Base-by-base conservation (phyloP, 2,888 invertebrate genomes). In the Aphodius sticticus region DNA sequence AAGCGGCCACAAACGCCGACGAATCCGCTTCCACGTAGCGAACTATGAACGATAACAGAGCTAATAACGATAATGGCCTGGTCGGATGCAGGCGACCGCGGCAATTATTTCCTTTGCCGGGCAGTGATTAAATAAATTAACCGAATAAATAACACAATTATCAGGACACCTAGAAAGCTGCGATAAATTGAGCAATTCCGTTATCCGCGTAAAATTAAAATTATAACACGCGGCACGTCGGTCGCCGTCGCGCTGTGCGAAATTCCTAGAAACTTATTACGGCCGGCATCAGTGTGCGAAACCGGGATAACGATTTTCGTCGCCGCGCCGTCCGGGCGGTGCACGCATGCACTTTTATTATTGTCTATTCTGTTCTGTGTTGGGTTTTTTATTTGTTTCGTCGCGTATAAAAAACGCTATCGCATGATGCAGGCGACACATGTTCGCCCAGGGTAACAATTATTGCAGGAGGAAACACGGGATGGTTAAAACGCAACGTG, bases 21-120 rank as follows among this genome's bases (percentile, higher is more conserved):
- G 53, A 53, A 53, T 53, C 53, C 53, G 53, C 53, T 53, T 53
- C 9, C 2, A 26, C 26, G 26, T 26, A 53, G 9, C 53, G 12
- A 53, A 53, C 53, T 53, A 53, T 53, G 53, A 53, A 53, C 53
- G 53, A 53, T 53, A 53, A 53, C 53, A 53, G 53, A 53, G 53
- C 53, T 53, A 53, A 53, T 53, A 53, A 53, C 53, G 53, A 53
- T 53, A 53, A 53, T 53, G 53, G 53, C 53, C 9, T 53, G 53
- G 53, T 53, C 53, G 53, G 53, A 53, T 53, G 53, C 53, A 53
- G 53, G 53, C 53, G 53, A 53, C 53, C 53, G 53, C 53, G 53
- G 53, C 53, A 53, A 53, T 53, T 53, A 53, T 53, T 53, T 53
- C 53, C 53, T 53, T 53, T 53, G 12, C 53, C 7, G 53, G 53